Evolutionary conservation across 2,888 invertebrate genomes (phyloP).

Genomic region (Tupiocoris notatus): DNA sequence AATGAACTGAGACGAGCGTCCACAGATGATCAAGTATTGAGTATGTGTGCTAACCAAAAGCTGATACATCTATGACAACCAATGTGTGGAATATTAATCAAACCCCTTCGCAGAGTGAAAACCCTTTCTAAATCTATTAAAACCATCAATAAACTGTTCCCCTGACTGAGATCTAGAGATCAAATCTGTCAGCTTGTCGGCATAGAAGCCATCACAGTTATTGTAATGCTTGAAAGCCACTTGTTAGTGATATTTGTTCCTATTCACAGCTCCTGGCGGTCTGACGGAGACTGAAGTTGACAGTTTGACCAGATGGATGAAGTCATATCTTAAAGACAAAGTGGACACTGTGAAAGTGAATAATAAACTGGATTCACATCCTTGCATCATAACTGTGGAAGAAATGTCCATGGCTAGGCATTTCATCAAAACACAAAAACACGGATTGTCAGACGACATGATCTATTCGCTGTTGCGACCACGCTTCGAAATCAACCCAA

Average conservation of each 20-base stretch:
- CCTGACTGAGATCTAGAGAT: too few relatives aligned
- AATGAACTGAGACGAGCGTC: constrained; percentile 72
- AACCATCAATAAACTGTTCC: too few relatives aligned
- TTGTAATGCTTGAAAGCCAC: too few relatives aligned
- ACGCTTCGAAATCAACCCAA: constrained; percentile 90
- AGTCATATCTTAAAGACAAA: constrained; percentile 72
- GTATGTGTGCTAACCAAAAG: background rate
- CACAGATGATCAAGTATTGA: constrained; percentile 3
- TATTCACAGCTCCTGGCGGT: constrained; percentile 67
- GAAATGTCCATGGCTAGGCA: constrained; percentile 97
- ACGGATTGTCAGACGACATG: constrained; percentile 77
- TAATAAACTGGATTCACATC: constrained; percentile 79
- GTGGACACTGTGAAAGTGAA: constrained; percentile 82
- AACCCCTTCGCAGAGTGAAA: too few relatives aligned
- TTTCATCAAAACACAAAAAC: constrained; percentile 86
- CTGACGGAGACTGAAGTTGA: constrained; percentile 73
- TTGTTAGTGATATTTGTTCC: too few relatives aligned
- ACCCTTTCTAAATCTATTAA: too few relatives aligned
- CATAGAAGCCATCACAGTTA: too few relatives aligned
- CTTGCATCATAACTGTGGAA: constrained; percentile 91
- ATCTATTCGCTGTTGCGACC: constrained; percentile 84
- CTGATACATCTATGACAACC: too few relatives aligned
- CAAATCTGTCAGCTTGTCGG: too few relatives aligned
- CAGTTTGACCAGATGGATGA: constrained; percentile 75
- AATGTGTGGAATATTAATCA: too few relatives aligned